Base-by-base conservation (phyloP, 2,888 invertebrate species). In the Megamerina dolium region DNA sequence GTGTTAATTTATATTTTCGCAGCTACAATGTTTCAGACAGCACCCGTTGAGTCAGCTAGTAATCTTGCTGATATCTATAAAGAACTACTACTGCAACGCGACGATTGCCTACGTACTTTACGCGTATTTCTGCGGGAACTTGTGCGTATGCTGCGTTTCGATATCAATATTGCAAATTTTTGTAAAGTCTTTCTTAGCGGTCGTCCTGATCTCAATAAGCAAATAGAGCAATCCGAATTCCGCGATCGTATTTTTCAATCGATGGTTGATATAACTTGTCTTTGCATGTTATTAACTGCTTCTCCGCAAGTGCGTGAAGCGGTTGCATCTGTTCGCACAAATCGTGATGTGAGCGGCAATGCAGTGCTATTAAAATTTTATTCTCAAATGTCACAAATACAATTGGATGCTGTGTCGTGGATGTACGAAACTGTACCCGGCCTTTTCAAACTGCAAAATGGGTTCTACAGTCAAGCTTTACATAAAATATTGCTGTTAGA, bases 41-140 rank as follows among this genome's bases (percentile, higher is more conserved):
- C 85, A 47, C 84, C 90, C 4, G 87, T 88, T 53, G 77, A 80
- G 32, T 86, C 93, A 37, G 87, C 94, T 0, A 82, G 81, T 39
- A 80, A 87, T 51, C 79, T 92, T 60, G 90, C 89, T 1, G 87
- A 88, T 64, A 88, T 90, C 16, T 90, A 79, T 57, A 77, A 88
- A 76, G 94, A 95, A 68, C 74, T 94, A 53, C 72, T 96, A 30
- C 76, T 87, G 51, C 86, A 87, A 45, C 79, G 87, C 13, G 96
- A 96, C 54, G 96, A 96, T 70, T 94, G 90, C 69, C 74, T 93
- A 46, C 79, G 92, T 2, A 87, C 93, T 2, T 70, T 96, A 53
- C 79, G 95, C 3, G 84, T 87, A 5, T 76, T 96, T 49, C 74
- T 94, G 1, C 79, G 95, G 41, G 96, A 96, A 74, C 85, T 92